Percentiles rank a stretch among this genome's conserved stretches.
These are phyloP conservation scores for Cynocephalus volans DNA, from an alignment of 2,113 vertebrate genomes.

Conservation along the genomic window DNA sequence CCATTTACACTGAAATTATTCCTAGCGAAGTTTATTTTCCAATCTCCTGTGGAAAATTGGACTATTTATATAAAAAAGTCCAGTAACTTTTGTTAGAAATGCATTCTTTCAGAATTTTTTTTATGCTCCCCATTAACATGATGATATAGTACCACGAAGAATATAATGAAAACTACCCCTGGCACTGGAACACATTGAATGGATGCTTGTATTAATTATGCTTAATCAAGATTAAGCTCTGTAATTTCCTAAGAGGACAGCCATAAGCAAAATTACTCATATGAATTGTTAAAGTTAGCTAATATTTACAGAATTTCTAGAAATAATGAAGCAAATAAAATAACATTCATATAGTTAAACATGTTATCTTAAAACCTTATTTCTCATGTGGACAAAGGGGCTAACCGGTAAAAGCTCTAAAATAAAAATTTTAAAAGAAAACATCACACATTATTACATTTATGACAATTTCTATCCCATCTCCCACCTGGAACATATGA, in stretches of 20 bases:
- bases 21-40: background rate
- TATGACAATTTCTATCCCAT: background rate
- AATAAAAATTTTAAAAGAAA: background rate
- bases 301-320: background rate
- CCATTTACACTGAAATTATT: background rate
- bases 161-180: rapidly evolving
- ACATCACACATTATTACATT: background rate
- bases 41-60: background rate
- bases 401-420: background rate
- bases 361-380: background rate
- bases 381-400: too few species aligned
- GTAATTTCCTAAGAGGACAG: background rate
- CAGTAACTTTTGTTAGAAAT: background rate
- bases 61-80: background rate
- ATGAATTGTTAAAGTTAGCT: background rate
- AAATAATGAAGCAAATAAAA: background rate
- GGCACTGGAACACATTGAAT: rapidly evolving
- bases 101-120: background rate
- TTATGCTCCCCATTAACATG: background rate
- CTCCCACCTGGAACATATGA: too few species aligned
- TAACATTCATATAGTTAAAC: too few species aligned
- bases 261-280: background rate
- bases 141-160: rapidly evolving
- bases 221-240: background rate
- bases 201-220: too few species aligned